Evolutionary conservation across 2,888 invertebrate species (phyloP).

Genomic region (Leucoma salicis): DNA sequence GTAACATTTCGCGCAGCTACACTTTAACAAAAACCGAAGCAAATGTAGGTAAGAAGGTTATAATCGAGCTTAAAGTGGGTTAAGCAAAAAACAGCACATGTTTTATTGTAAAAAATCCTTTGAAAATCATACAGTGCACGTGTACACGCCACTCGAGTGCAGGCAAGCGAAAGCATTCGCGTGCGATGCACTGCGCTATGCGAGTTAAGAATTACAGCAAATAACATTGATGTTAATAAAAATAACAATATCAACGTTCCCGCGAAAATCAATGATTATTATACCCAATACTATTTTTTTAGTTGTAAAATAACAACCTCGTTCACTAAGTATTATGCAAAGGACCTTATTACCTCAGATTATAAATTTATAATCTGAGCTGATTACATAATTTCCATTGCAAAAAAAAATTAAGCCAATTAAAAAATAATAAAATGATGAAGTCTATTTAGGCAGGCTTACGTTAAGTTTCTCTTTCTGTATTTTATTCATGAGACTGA

Average conservation of each 20-base stretch:
- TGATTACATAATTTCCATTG: too few relatives aligned
- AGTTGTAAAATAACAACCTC: too few relatives aligned
- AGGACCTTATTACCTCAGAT: too few relatives aligned
- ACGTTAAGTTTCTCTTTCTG: too few relatives aligned
- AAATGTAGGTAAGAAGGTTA: conserved; percentile 82
- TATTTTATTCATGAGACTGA: too few relatives aligned
- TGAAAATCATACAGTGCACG: conserved; percentile 73
- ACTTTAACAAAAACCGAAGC: conserved; percentile 68
- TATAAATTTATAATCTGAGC: too few relatives aligned
- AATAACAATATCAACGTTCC: background rate
- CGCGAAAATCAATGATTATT: background rate
- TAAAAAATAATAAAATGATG: too few relatives aligned
- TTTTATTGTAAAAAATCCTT: conserved; percentile 73
- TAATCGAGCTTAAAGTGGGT: conserved; percentile 80
- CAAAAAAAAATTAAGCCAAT: too few relatives aligned
- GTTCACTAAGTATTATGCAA: too few relatives aligned
- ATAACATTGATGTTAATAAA: conserved; percentile 12
- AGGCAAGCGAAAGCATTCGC: conserved; percentile 59
- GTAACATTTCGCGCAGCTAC: conserved; percentile 41
- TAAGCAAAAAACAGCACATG: conserved; percentile 81
- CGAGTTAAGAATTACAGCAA: too few relatives aligned
- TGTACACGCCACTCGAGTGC: conserved; percentile 62
- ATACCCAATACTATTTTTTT: background rate
- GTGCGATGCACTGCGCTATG: conserved; percentile 38
- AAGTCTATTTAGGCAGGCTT: too few relatives aligned